Evolutionary conservation across 2,797 vertebrate genomes (phyloP), one percentile per base, ranked within the genome.

Genomic region (Craterocephalus amniculus): DNA sequence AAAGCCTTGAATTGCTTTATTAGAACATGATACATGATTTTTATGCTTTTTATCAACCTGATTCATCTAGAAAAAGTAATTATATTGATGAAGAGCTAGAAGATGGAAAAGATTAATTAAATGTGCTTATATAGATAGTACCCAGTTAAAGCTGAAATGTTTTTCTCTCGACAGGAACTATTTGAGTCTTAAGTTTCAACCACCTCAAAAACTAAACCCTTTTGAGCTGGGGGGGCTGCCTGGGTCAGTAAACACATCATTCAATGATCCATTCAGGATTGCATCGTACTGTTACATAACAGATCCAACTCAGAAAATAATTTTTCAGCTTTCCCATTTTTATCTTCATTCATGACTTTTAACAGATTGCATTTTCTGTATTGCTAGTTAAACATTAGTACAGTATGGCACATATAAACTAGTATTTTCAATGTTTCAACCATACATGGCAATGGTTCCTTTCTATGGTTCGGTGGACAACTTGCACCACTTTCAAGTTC

Each of bases 1-100:
- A 88, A 87, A 72, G 70, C 64, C 26, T 70, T 32, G 88, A 90
- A 91, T 84, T 86, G 80, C 76, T 70, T 79, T 65, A 85, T 86
- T 79, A 80, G 73, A 71, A 81, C 89, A 91, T 76, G 67, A 76
- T 65, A 79, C 59, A 76, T 35, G 67, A 76, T 85, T 35, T 35
- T 75, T 64, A 74, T 69, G 72, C 34, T 63, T 69, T 78, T 61
- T 38, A 34, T 38, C 77, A 68, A 20, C 70, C 79, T 48, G 38
- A 80, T 77, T 88, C 72, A 77, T 72, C 32, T 55, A 74, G 72
- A 70, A 52, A 83, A 78, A 80, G 43, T 7, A 45, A 65, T 81
- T 55, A 54, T 57, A 79, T 40, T 27, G 61, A 69, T 60, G 54
- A 10, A 22, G 20, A 68, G 43, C 60, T 54, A 26, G 29, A 49